Evolutionary conservation across 2,888 invertebrate genomes (phyloP), one percentile per base, ranked within the genome.

Genomic region (Pinctada fucata): DNA sequence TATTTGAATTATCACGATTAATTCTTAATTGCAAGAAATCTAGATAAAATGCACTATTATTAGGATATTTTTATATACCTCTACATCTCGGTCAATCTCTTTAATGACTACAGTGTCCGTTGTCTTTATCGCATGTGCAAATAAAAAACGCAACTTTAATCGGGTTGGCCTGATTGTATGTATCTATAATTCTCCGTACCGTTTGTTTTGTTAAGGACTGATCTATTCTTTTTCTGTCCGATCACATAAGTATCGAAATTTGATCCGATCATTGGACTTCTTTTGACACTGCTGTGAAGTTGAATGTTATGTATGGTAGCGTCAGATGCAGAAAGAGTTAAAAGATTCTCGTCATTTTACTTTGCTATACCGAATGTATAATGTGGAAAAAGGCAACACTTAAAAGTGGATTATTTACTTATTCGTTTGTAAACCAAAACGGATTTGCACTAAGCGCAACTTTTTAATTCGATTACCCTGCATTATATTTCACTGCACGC

Each of bases 241-340:
- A 58, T 58, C 6, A 13, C 13, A 58, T 58, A 52, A 72, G 52
- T 52, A 72, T 58, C 52, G 58, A 58, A 58, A 58, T 13, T 72
- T 72, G 52, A 72, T 72, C 72, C 51, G 72, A 72, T 72, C 47
- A 52, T 72, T 50, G 45, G 52, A 58, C 50, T 72, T 69, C 69
- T 69, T 69, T 69, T 69, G 31, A 31, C 31, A 31, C 31, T 31
- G 31, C 31, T 31, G 31, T 31, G 31, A 31, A 31, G 31, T 31
- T 31, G 31, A 31, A 31, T 31, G 31, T 31, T 31, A 31, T 31
- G 31, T 31, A 31, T 31, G 31, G 31, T 31, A 31, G 31, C 31
- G 31, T 31, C 31, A 31, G 31, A 31, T 31, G 31, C 31, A 31
- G 31, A 31, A 31, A 31, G 31, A 31, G 31, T 31, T 31, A 31